Evolutionary conservation across 1,140 invertebrate genomes (phyloP), one percentile per base, ranked within the genome.

Genomic region (Gonatopus flavifemur): DNA sequence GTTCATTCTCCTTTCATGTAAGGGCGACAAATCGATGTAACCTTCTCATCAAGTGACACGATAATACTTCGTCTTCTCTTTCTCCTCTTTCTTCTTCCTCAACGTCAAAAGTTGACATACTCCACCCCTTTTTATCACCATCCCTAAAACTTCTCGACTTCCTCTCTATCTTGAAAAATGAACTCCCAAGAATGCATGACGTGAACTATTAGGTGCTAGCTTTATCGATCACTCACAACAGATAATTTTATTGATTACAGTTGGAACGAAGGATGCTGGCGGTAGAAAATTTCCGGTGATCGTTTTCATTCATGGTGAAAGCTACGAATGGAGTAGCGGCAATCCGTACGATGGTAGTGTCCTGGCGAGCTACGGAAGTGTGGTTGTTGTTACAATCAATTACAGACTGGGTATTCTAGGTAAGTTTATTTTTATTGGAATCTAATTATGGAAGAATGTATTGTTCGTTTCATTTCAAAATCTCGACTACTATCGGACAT

Each of bases 331-430:
- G 88, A 96, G 94, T 76, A 94, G 92, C 25, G 94, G 94, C 24
- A 97, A 97, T 82, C 88, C 93, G 1, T 97, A 96, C 79, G 95
- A 98, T 66, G 94, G 94, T 46, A 90, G 88, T 44, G 90, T 97
- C 12, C 81, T 98, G 49, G 88, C 94, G 39, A 93, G 92, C 64
- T 91, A 93, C 70, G 91, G 94, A 19, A 87, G 92, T 61, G 87
- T 98, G 59, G 90, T 98, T 57, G 94, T 98, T 48, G 91, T 98
- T 71, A 95, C 94, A 54, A 87, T 98, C 69, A 99, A 98, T 84
- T 99, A 97, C 82, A 85, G 96, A 57, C 86, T 98, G 30, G 96
- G 96, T 53, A 88, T 97, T 66, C 79, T 98, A 60, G 95, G 96
- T 98, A 82, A 89, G 87, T 82, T 52, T 45, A 18, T 19, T 19